phyloP scores from a whole-genome alignment of 2,113 vertebrate species.

The Bagarius yarrelli region DNA sequence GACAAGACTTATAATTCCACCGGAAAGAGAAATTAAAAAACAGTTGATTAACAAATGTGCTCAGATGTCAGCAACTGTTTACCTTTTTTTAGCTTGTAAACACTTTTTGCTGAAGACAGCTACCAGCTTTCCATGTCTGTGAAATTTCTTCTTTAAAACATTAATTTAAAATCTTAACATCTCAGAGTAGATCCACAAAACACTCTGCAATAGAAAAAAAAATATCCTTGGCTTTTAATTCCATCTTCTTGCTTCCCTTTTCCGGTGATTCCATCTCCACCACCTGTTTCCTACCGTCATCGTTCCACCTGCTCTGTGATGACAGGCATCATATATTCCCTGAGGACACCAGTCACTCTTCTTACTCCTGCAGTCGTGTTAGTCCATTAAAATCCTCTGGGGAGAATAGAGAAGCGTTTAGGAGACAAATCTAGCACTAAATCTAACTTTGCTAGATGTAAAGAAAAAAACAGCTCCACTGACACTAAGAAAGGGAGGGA shows the following conservation, averaged over 20 bases:
- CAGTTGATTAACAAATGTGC: background rate
- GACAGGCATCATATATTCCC: constrained; percentile 43
- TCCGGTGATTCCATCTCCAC: background rate
- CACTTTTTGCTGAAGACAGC: background rate
- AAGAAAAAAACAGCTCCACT: background rate
- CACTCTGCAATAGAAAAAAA: background rate
- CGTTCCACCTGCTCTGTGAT: constrained; percentile 58
- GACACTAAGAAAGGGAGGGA: background rate
- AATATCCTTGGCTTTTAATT: background rate
- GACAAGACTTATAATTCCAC: background rate
- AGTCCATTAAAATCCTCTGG: constrained; percentile 69
- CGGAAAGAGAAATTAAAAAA: background rate
- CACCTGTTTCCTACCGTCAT: background rate
- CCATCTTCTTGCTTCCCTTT: background rate
- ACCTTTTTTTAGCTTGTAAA: background rate
- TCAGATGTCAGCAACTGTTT: background rate
- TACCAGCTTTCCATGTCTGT: background rate
- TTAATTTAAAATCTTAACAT: too few relatives aligned
- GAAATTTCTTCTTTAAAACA: background rate
- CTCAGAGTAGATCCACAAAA: background rate
- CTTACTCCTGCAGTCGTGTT: constrained; percentile 61
- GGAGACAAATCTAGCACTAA: constrained; percentile 19
- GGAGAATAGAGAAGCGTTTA: constrained; percentile 18
- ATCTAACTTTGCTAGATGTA: constrained; percentile 26
- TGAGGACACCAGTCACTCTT: constrained; percentile 1